Conservation (phyloP, 1,140 invertebrate genomes). For the Belonocnema kinseyi region DNA sequence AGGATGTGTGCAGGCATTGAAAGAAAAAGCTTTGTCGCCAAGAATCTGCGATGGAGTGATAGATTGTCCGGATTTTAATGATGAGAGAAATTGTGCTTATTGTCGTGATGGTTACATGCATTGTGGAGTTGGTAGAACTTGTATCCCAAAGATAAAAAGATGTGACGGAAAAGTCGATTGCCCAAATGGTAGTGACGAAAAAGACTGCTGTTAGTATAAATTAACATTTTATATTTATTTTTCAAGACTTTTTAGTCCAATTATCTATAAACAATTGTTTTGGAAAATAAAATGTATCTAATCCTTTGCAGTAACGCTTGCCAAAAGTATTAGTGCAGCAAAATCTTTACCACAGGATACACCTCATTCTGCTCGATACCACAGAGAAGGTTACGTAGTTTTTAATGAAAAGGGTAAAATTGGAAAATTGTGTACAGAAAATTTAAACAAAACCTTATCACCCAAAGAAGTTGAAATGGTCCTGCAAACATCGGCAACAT, state of each 20-base stretch:
- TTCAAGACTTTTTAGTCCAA: background rate
- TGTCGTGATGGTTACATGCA: constrained; percentile 83
- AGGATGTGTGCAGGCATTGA: constrained; percentile 84
- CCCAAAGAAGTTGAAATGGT: constrained; percentile 75
- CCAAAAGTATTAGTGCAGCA: constrained; percentile 80
- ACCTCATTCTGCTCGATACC: constrained; percentile 82
- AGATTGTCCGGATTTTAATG: constrained; percentile 89
- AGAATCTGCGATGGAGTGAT: constrained; percentile 90
- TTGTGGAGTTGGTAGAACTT: constrained; percentile 85
- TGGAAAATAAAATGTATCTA: constrained; percentile 20
- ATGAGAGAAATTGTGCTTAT: constrained; percentile 87
- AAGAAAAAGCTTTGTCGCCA: constrained; percentile 82
- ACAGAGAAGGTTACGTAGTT: constrained; percentile 85
- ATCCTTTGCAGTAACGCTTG: constrained; percentile 81
- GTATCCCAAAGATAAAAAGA: constrained; percentile 82
- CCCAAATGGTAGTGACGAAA: constrained; percentile 90
- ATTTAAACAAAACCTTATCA: constrained; percentile 78
- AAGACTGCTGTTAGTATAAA: constrained; percentile 85
- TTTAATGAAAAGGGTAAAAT: constrained; percentile 88
- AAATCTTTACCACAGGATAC: constrained; percentile 77
- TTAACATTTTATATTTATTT: background rate
- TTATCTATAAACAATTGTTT: background rate
- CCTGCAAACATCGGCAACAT: constrained; percentile 83
- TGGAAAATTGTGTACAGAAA: constrained; percentile 88
- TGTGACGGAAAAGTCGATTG: constrained; percentile 91